These are phyloP conservation scores for Epinotia bilunana DNA, from an alignment of 2,888 invertebrate species.

Conservation along the genomic window DNA sequence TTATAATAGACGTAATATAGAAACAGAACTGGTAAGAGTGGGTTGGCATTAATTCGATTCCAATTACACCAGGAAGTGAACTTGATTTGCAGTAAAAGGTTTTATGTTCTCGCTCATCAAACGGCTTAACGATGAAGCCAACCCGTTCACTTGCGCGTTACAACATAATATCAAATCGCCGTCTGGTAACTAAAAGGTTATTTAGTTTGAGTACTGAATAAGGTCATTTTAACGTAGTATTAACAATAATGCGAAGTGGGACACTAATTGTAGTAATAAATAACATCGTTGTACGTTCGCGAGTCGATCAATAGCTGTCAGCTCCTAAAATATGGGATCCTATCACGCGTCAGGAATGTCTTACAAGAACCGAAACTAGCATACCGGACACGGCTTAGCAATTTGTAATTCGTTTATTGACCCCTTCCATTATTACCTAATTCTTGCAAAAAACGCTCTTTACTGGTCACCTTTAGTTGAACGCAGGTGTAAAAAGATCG, in stretches of 20 bases:
- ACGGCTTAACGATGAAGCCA: slow-evolving; percentile 19
- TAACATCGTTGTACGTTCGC: slow-evolving; percentile 44
- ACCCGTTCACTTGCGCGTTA: slow-evolving; percentile 18
- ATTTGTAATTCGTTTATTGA: slow-evolving; percentile 64
- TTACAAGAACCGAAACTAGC: slow-evolving; percentile 57
- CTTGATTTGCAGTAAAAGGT: slow-evolving; percentile 40
- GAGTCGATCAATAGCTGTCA: slow-evolving; percentile 48
- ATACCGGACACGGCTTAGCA: slow-evolving; percentile 63
- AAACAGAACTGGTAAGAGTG: slow-evolving; percentile 33
- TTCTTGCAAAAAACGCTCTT: slow-evolving; percentile 56
- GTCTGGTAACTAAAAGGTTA: slow-evolving; percentile 32
- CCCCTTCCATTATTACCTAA: slow-evolving; percentile 60
- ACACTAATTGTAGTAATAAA: slow-evolving; percentile 47
- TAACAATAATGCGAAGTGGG: slow-evolving; percentile 33
- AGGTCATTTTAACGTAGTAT: slow-evolving; percentile 23
- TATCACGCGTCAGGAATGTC: slow-evolving; percentile 54
- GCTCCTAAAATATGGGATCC: slow-evolving; percentile 47
- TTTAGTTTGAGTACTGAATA: slow-evolving; percentile 16
- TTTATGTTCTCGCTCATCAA: slow-evolving; percentile 31
- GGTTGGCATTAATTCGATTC: slow-evolving; percentile 40
- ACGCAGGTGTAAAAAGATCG: slow-evolving; percentile 48
- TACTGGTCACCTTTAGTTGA: slow-evolving; percentile 45
- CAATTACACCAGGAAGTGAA: slow-evolving; percentile 44
- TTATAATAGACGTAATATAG: neutral
- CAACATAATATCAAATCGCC: slow-evolving; percentile 16